Evolutionary conservation across 2,113 vertebrate species (phyloP), one percentile per base, ranked within the genome.

Genomic region (Alectura lathami): DNA sequence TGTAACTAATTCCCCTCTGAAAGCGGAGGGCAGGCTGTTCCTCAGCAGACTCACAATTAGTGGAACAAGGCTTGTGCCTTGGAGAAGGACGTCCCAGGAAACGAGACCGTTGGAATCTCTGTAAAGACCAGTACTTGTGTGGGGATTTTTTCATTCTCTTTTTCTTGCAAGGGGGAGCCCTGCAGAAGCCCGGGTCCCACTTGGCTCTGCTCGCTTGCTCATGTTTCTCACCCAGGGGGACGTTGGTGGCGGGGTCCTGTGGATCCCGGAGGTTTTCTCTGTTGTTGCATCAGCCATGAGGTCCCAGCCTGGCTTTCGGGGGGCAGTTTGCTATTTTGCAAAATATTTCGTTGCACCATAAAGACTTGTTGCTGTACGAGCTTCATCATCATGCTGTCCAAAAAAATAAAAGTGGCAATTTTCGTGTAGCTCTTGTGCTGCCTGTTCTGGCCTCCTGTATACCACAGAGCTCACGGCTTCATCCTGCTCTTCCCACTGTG

Each of bases 1-100:
- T 7, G 3, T 74, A 83, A 90, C 94, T 93, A 94, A 94, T 94
- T 86, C 82, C 88, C 63, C 7, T 75, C 59, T 88, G 81, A 93
- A 76, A 72, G 84, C 73, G 40, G 67, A 85, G 73, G 68, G 67
- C 63, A 88, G 74, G 42, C 42, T 15, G 20, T 32, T 92, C 79
- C 76, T 94, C 78, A 36, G 3, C 4, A 75, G 91, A 42, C 45
- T 85, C 43, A 63, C 23, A 81, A 60, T 85, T 76, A 77, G 54
- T 83, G 88, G 38, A 77, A 8, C 51, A 47, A 20, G 66, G 7
- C 45, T 89, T 15, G 50, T 83, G 68, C 32, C 86, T 94, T 86
- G 5, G 12, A 60, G 83, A 79, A 75, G 83, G 53, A 23, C 17
- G 7, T 21, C 29, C 93, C 70, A 77, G 63, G 64, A 79, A 84